These are phyloP conservation scores for Periplaneta americana DNA, from an alignment of 1,140 invertebrate species.

Conservation along the genomic window DNA sequence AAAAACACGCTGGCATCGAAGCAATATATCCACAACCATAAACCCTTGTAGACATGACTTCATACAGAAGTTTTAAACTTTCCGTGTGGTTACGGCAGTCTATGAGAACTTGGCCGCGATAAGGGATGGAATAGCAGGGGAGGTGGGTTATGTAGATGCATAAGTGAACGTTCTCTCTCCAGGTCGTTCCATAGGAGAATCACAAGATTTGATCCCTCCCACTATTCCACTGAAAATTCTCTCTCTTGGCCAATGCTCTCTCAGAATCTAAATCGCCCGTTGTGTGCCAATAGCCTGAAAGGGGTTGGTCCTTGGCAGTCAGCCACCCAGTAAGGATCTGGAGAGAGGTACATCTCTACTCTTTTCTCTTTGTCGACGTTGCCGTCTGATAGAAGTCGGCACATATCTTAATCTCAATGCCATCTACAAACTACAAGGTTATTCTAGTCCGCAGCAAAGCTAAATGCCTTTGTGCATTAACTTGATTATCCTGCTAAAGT, in stretches of 20 bases:
- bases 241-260: slow-evolving; percentile 10
- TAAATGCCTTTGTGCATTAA: background rate
- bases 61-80: too few relatives aligned
- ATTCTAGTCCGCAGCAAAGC: background rate
- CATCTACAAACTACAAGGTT: background rate
- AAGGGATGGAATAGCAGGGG: background rate
- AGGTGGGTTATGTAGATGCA: background rate
- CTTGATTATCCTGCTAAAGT: background rate
- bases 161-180: too few relatives aligned
- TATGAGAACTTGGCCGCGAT: background rate
- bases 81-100: background rate
- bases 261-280: slow-evolving; percentile 8
- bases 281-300: slow-evolving; percentile 13
- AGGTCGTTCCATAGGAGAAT: background rate
- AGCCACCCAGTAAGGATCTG: background rate
- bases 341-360: background rate
- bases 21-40: too few relatives aligned
- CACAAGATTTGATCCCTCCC: slow-evolving; percentile 7
- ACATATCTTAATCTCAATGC: background rate
- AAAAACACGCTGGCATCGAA: too few relatives aligned
- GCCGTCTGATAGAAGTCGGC: background rate
- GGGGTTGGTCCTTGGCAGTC: slow-evolving; percentile 6
- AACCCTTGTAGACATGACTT: too few relatives aligned
- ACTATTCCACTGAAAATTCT: slow-evolving; percentile 1
- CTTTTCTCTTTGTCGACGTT: background rate